These are phyloP conservation scores for Sialis lutaria DNA, from an alignment of 2,888 invertebrate species.

Conservation along the genomic window DNA sequence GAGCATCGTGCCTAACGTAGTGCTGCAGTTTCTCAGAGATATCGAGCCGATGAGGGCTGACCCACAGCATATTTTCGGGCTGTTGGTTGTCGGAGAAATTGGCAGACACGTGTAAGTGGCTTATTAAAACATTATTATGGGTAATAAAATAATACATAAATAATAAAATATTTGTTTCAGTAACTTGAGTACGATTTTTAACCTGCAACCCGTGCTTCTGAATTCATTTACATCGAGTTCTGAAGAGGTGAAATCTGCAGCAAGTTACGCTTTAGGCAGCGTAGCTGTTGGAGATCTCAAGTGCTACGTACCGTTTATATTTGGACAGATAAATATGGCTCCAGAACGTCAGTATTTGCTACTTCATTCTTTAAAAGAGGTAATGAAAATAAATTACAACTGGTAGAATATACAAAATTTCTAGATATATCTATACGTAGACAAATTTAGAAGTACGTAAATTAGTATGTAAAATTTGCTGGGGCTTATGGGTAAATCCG, in stretches of 20 bases:
- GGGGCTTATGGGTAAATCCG: too few species aligned
- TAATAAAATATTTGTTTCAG: conserved; percentile 27
- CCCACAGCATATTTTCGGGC: conserved; percentile 77
- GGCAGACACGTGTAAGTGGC: conserved; percentile 82
- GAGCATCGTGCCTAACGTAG: conserved; percentile 47
- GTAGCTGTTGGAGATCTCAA: conserved; percentile 90
- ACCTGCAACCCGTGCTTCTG: conserved; percentile 61
- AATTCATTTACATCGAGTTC: conserved; percentile 79
- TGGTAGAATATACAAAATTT: background rate
- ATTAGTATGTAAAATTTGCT: too few species aligned
- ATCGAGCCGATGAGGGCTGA: conserved; percentile 53
- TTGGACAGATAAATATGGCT: conserved; percentile 84
- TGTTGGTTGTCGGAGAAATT: conserved; percentile 93
- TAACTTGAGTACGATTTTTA: conserved; percentile 59
- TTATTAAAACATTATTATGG: too few species aligned
- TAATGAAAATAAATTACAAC: conserved; percentile 18
- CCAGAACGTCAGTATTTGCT: conserved; percentile 91
- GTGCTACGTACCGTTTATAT: conserved; percentile 84
- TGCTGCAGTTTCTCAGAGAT: conserved; percentile 50
- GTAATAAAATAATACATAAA: too few species aligned
- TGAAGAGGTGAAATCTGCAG: conserved; percentile 95
- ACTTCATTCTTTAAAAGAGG: conserved; percentile 94
- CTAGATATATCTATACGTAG: background rate
- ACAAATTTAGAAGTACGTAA: background rate
- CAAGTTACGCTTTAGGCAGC: conserved; percentile 91